Conservation (phyloP, 2,888 invertebrate genomes). For the Dicyrtomina minuta region DNA sequence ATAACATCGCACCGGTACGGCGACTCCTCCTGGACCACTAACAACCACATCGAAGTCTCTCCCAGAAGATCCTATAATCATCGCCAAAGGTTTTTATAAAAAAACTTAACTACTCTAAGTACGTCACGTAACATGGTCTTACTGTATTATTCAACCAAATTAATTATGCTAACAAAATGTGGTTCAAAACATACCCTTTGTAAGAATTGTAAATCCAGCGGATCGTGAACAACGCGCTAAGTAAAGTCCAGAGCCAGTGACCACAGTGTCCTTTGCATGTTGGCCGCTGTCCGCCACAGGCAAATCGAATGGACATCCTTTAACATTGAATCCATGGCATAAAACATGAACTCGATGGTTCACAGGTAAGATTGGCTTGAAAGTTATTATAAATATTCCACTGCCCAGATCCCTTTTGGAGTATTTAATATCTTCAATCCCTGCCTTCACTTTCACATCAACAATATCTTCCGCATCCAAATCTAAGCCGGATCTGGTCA, state of each 20-base stretch:
- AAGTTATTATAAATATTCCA: slow-evolving; percentile 77
- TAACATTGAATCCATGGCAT: slow-evolving; percentile 78
- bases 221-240: slow-evolving; percentile 48
- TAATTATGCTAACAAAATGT: too few relatives aligned
- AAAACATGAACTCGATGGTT: slow-evolving; percentile 82
- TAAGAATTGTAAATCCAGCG: slow-evolving; percentile 53
- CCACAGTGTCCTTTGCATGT: slow-evolving; percentile 51
- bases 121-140: too few relatives aligned
- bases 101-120: too few relatives aligned
- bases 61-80: slow-evolving; percentile 57
- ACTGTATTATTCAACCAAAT: too few relatives aligned
- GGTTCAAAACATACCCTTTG: slow-evolving; percentile 41
- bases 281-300: slow-evolving; percentile 49
- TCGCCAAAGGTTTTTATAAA: neutral
- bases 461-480: slow-evolving; percentile 66
- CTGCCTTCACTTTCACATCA: slow-evolving; percentile 77
- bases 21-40: slow-evolving; percentile 72
- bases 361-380: slow-evolving; percentile 83
- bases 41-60: slow-evolving; percentile 89
- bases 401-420: slow-evolving; percentile 72
- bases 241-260: slow-evolving; percentile 51
- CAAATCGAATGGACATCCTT: slow-evolving; percentile 55
- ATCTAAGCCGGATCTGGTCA: slow-evolving; percentile 71
- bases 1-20: slow-evolving; percentile 87
- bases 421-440: slow-evolving; percentile 78